Evolutionary conservation across 2,797 vertebrate species (phyloP).

Genomic region (Anguilla megastoma): DNA sequence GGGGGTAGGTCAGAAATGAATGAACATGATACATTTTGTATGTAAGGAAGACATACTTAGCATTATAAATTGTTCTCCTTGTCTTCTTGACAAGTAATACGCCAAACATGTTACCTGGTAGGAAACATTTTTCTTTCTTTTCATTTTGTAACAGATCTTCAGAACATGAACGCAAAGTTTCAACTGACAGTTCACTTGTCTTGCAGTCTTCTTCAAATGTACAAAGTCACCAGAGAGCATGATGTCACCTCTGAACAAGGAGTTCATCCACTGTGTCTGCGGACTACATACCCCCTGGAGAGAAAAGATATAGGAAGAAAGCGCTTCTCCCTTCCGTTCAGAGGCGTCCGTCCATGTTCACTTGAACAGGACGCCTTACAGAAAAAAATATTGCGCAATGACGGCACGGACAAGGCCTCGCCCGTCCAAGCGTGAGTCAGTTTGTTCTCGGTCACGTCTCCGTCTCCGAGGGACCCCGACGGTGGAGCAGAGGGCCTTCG

Average conservation of each 20-base stretch:
- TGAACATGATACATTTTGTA: neutral
- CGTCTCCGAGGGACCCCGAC: neutral
- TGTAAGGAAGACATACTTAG: neutral
- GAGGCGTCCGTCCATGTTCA: neutral
- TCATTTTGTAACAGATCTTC: neutral
- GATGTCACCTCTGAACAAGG: neutral
- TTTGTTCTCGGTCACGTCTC: constrained; percentile 21
- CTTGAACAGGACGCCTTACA: neutral
- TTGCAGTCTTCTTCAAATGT: neutral
- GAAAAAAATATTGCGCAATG: neutral
- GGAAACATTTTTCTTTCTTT: neutral
- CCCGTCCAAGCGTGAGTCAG: constrained; percentile 29
- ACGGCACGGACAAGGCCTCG: constrained; percentile 22
- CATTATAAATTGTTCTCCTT: neutral
- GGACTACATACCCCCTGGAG: neutral
- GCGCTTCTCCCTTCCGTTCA: neutral
- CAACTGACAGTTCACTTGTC: neutral
- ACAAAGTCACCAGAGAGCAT: neutral
- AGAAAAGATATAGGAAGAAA: neutral
- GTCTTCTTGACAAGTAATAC: neutral
- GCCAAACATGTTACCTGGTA: neutral
- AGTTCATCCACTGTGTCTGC: neutral
- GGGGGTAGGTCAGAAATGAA: neutral
- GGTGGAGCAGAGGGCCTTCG: constrained; percentile 35
- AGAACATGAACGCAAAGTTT: neutral